Conservation (phyloP, 2,113 vertebrate genomes). For the Myodes glareolus region DNA sequence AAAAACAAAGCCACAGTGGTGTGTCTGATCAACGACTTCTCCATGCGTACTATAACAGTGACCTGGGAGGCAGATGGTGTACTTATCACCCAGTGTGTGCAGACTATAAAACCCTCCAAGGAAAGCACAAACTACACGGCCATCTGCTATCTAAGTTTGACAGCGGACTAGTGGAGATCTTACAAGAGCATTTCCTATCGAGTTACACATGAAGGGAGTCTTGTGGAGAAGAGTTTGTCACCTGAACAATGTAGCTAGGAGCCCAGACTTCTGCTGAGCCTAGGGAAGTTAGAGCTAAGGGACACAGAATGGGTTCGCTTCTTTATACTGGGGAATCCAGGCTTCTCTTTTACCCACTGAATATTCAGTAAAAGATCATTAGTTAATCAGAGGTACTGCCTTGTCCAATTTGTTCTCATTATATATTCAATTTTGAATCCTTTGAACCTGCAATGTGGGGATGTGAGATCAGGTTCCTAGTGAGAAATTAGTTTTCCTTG, state of each 20-base stretch:
- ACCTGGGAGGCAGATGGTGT: background rate
- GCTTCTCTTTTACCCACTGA: background rate
- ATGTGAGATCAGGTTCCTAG: no score
- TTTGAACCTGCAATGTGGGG: background rate
- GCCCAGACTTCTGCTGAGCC: accelerated
- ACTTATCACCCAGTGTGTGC: background rate
- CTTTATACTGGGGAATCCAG: accelerated
- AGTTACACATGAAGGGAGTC: conserved; percentile 71
- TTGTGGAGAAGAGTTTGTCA: conserved; percentile 7
- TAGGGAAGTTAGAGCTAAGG: no score
- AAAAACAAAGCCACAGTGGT: background rate
- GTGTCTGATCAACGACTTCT: background rate
- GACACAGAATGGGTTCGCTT: background rate
- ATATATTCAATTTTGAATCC: background rate
- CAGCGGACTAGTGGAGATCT: conserved; percentile 49
- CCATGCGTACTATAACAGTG: background rate
- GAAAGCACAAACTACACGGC: background rate
- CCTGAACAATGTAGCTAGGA: conserved; percentile 43
- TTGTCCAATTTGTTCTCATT: background rate
- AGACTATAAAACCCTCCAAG: background rate
- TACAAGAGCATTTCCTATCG: background rate
- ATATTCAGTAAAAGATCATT: background rate
- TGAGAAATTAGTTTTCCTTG: background rate
- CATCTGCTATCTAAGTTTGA: background rate
- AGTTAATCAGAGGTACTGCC: background rate